Evolutionary conservation across 1,140 invertebrate species (phyloP), one percentile per base, ranked within the genome.

Genomic region (Drosophila bocki): DNA sequence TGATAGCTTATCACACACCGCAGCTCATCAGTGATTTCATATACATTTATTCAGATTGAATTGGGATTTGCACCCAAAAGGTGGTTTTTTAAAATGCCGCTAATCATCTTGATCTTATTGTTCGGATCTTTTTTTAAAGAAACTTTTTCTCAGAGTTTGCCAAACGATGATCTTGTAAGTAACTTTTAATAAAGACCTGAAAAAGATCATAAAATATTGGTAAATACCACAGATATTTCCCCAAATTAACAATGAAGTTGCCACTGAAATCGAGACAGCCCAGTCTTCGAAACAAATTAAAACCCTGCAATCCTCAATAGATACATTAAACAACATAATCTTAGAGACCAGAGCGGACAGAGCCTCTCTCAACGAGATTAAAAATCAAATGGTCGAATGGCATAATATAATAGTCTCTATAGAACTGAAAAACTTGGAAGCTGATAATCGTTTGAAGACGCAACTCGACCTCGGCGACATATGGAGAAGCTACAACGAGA

Each of bases 381-480:
- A 60, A 57, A 39, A 57, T 41, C 35, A 57, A 35, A 41, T 63
- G 60, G 60, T 39, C 5, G 33, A 17, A 13, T 62, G 47, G 22
- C 22, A 39, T 29, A 37, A 54, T 7, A 54, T 29, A 54, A 54
- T 54, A 4, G 15, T 7, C 12, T 22, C 54, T 2, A 57, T 39
- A 57, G 13, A 39, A 26, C 9, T 26, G 17, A 57, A 57, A 22
- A 57, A 35, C 35, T 26, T 56, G 8, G 22, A 29, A 37, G 51
- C 51, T 35, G 51, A 57, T 57, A 62, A 19, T 37, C 51, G 19
- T 37, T 33, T 54, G 7, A 37, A 54, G 51, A 9, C 3, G 12
- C 33, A 53, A 15, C 33, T 62, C 7, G 35, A 54, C 33, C n/a
- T 19, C 9, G 33, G 6, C 17, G 17, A 33, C 48, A 63, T 7